These are phyloP conservation scores for Linnaemya vulpina DNA, from an alignment of 2,888 invertebrate genomes.

Conservation along the genomic window DNA sequence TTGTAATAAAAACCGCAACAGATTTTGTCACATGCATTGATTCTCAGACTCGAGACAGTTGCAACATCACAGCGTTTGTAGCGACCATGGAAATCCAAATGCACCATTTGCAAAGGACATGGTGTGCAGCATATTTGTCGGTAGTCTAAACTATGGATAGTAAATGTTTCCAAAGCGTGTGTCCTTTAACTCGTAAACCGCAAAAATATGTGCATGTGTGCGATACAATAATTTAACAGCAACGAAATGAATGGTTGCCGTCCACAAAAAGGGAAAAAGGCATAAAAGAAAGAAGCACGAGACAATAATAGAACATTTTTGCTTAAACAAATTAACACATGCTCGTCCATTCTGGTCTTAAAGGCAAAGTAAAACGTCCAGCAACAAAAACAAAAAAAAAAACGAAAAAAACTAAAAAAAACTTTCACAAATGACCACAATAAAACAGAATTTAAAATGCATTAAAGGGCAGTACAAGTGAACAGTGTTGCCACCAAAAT, in stretches of 20 bases:
- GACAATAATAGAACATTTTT: constrained; percentile 29
- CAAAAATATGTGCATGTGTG: constrained; percentile 23
- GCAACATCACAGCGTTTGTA: constrained; percentile 45
- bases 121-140: neutral
- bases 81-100: constrained; percentile 32
- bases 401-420: too few species aligned
- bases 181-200: constrained; percentile 56
- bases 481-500: too few species aligned
- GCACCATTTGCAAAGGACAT: neutral
- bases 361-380: constrained; percentile 29
- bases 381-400: too few species aligned
- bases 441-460: neutral
- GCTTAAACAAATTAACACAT: constrained; percentile 19
- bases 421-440: constrained; percentile 58
- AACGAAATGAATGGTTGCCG: constrained; percentile 19
- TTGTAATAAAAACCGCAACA: constrained; percentile 56
- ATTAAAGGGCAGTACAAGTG: neutral
- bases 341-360: neutral
- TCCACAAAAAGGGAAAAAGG: neutral
- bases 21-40: constrained; percentile 63
- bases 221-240: constrained; percentile 5
- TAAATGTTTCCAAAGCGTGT: constrained; percentile 17
- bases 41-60: constrained; percentile 60
- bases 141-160: neutral
- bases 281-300: constrained; percentile 50